Evolutionary conservation across 2,888 invertebrate genomes (phyloP).

Genomic region (Cenopis cana): DNA sequence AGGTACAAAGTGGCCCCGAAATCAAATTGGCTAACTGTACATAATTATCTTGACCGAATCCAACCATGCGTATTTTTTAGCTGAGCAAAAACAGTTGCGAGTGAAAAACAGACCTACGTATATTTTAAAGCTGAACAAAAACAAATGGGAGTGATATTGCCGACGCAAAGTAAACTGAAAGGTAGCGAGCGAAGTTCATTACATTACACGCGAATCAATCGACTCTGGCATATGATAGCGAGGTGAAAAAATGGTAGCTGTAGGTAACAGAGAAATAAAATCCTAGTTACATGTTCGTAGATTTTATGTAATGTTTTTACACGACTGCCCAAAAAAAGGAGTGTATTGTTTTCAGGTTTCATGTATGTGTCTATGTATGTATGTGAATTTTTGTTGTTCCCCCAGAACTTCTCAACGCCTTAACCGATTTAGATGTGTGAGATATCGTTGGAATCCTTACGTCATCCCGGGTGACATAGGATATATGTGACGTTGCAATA

Average conservation of each 20-base stretch:
- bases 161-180: conserved; percentile 16
- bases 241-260: neutral
- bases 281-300: too few relatives aligned
- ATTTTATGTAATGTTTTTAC: neutral
- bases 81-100: too few relatives aligned
- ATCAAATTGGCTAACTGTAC: too few relatives aligned
- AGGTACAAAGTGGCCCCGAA: too few relatives aligned
- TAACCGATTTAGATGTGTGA: neutral
- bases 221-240: neutral
- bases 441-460: too few relatives aligned
- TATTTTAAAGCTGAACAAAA: neutral
- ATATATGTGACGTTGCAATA: too few relatives aligned
- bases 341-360: too few relatives aligned
- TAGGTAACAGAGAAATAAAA: neutral
- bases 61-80: neutral
- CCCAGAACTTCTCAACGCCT: neutral
- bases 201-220: conserved; percentile 1
- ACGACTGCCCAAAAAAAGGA: too few relatives aligned
- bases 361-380: too few relatives aligned
- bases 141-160: neutral
- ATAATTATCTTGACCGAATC: too few relatives aligned
- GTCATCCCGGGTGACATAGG: too few relatives aligned
- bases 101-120: neutral
- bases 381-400: too few relatives aligned
- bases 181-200: conserved; percentile 1